A percentile compares a stretch with the other conserved stretches of the same genome.
Conservation (phyloP, 2,888 invertebrate species). For the Tetrapedia diversipes region DNA sequence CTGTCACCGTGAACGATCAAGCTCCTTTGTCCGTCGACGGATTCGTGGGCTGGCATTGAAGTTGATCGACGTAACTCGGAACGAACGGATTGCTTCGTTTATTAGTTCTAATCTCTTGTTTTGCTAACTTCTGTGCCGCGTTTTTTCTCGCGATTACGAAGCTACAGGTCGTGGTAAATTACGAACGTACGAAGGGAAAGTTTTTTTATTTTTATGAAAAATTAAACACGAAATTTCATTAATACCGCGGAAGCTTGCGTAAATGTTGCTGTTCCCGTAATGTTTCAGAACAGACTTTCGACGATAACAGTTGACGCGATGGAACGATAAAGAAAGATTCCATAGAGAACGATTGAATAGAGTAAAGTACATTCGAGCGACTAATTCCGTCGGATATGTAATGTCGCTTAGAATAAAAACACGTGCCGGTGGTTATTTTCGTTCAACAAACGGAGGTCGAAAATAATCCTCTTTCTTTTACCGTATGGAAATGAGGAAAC, state of each 20-base stretch:
- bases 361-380: no score
- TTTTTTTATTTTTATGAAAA: no score
- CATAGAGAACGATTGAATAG: no score
- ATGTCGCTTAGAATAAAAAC: not conserved
- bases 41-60: slow-evolving; percentile 53
- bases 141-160: no score
- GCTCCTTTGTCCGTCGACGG: slow-evolving; percentile 32
- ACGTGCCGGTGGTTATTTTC: not conserved
- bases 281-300: no score
- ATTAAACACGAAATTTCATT: no score
- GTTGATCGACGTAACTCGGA: slow-evolving; percentile 34
- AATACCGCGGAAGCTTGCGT: no score
- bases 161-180: no score
- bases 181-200: no score
- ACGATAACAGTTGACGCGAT: no score
- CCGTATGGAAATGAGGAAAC: not conserved
- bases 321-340: no score
- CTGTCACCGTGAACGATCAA: slow-evolving; percentile 29
- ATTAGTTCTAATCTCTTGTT: slow-evolving; percentile 27
- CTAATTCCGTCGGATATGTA: not conserved
- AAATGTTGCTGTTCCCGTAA: no score
- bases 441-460: not conserved
- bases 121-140: not conserved
- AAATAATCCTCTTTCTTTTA: not conserved
- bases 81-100: not conserved